These are phyloP conservation scores for Garra rufa DNA, from an alignment of 2,113 vertebrate species.

Conservation along the genomic window DNA sequence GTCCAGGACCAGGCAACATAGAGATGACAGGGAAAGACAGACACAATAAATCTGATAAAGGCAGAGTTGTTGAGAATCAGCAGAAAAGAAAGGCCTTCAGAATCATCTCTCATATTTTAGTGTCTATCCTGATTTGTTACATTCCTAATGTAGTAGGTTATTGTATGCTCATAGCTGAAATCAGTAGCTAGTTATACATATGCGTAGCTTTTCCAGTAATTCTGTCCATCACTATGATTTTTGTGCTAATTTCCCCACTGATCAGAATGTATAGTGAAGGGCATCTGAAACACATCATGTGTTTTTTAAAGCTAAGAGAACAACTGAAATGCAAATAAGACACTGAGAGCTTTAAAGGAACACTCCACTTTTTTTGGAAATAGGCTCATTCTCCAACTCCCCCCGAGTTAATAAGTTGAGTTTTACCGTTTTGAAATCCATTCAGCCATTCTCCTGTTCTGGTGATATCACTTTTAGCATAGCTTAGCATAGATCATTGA, in stretches of 20 bases:
- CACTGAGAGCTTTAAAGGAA: neutral
- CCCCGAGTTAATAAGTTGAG: too few species aligned
- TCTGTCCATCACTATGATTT: neutral
- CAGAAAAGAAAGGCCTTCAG: slow-evolving; percentile 36
- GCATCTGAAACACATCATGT: neutral
- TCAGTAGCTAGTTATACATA: neutral
- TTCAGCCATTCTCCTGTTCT: too few species aligned
- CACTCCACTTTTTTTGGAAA: too few species aligned
- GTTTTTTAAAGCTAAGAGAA: slow-evolving; percentile 1
- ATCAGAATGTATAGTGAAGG: slow-evolving; percentile 9
- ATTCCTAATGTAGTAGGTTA: neutral
- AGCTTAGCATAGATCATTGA: too few species aligned
- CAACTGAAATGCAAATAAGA: neutral
- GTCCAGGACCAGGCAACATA: neutral
- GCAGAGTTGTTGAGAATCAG: neutral
- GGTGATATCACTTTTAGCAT: too few species aligned
- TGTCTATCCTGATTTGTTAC: slow-evolving; percentile 26
- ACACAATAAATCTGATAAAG: neutral
- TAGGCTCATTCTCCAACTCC: too few species aligned
- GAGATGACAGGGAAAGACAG: neutral
- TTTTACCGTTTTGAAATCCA: too few species aligned
- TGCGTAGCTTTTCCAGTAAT: neutral
- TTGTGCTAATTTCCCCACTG: neutral
- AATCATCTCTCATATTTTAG: slow-evolving; percentile 9
- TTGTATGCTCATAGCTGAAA: neutral